Conservation (phyloP, 2,113 vertebrate species). For the Genyomyrus donnyi region DNA sequence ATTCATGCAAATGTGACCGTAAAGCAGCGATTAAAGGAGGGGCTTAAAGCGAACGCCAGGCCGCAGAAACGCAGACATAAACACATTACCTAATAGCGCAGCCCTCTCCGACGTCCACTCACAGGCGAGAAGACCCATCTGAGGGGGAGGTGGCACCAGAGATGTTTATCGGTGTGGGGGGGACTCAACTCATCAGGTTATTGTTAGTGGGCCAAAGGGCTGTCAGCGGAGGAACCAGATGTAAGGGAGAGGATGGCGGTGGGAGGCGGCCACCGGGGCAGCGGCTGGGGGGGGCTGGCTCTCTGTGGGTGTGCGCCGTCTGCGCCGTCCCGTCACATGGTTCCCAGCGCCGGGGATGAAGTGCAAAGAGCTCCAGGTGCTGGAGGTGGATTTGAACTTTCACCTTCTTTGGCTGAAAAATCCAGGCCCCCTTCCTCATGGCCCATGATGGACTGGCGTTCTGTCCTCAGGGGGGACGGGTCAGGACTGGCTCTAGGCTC, state of each 20-base stretch:
- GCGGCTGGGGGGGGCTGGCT: not conserved
- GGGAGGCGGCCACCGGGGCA: not conserved
- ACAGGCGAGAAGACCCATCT: not conserved
- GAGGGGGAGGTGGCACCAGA: constrained; percentile 5
- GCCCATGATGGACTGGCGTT: not conserved
- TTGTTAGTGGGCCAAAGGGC: constrained; percentile 9
- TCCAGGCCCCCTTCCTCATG: not conserved
- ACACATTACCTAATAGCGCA: constrained; percentile 7
- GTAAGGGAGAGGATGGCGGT: not conserved
- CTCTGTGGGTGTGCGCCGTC: not conserved
- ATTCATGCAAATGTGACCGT: not conserved
- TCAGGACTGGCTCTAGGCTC: not conserved
- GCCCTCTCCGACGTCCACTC: not conserved
- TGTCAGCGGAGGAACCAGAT: constrained; percentile 19
- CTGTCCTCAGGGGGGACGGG: no score
- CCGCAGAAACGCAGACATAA: constrained; percentile 20
- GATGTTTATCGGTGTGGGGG: not conserved
- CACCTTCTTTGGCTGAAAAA: not conserved
- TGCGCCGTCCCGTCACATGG: not conserved
- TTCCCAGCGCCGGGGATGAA: not conserved
- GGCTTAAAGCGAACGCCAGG: not conserved
- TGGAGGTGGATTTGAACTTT: not conserved
- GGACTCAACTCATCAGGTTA: constrained; percentile 7
- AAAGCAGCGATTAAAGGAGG: not conserved
- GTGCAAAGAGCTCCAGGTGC: not conserved